Evolutionary conservation across 1,140 invertebrate genomes (phyloP).

Genomic region (Aphaenogaster rudis): DNA sequence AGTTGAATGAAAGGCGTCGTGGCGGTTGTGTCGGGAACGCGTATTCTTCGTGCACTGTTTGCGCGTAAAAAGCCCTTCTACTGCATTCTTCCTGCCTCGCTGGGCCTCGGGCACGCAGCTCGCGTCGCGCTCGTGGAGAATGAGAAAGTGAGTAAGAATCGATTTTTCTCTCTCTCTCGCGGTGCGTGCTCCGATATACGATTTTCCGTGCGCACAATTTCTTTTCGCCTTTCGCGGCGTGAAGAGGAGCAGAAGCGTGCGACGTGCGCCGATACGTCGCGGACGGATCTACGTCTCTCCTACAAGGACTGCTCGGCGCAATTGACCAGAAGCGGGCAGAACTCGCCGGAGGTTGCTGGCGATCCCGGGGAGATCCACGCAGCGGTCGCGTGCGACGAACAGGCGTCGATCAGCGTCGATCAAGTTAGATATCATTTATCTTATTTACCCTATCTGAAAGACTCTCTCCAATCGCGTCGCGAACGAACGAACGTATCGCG

Average conservation of each 20-base stretch:
- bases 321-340: constrained; percentile 8
- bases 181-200: not conserved
- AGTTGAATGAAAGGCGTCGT: constrained; percentile 33
- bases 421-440: constrained; percentile 24
- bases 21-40: not conserved
- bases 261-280: constrained; percentile 1
- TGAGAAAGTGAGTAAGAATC: constrained; percentile 41
- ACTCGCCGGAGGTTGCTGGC: not conserved
- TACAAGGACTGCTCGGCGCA: too few species aligned
- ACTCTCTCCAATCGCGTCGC: too few species aligned
- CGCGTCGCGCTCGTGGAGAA: not conserved
- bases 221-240: not conserved
- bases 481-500: not conserved
- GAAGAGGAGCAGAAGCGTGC: not conserved
- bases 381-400: not conserved
- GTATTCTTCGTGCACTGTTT: too few species aligned
- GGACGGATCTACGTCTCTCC: constrained; percentile 7
- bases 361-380: not conserved
- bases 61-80: not conserved
- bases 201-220: constrained; percentile 8
- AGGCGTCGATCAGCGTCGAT: not conserved
- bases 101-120: not conserved
- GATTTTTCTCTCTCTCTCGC: not conserved
- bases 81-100: not conserved
- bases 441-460: not conserved